Evolutionary conservation across 2,888 invertebrate genomes (phyloP), one percentile per base, ranked within the genome.

Genomic region (Dinocampus coccinellae): DNA sequence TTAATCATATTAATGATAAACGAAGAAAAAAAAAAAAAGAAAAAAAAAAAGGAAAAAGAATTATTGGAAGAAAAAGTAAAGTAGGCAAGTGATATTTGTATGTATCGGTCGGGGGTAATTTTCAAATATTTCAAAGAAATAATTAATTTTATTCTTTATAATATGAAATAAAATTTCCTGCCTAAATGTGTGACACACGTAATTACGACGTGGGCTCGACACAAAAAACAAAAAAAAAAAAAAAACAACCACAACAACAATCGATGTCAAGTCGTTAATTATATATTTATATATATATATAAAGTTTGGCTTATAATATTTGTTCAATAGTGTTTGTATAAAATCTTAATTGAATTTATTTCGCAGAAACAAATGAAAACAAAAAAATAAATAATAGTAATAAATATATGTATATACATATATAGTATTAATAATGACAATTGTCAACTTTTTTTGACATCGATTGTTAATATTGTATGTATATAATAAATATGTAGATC

Each of bases 71-170:
- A 47, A 47, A 47, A 1, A 47, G 16, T 47, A 64, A 69, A 74
- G 73, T 76, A 74, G 76, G 72, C 74, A 75, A 76, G 75, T 77
- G 76, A 77, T 77, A 77, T 77, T 77, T 74, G 76, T 77, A 77
- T 74, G 76, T 77, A 77, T 74, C 71, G 71, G 70, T 73, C 74
- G 73, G 74, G 74, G 72, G 67, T 71, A 65, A 71, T 73, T 71
- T 73, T 73, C 70, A 74, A n/a, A 72, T 72, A 62, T 69, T 75
- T 70, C 67, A 70, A 63, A 72, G 57, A 75, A 69, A 70, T 66
- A 72, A 69, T 72, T 62, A 42, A 62, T 24, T 22, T 39, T 13
- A 16, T 58, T 58, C 33, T 33, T 58, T n/a, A 33, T 22, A 58
- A 29, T 58, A 20, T 33, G 33, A 10, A n/a, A 58, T 16, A 47